These are phyloP conservation scores for Odontocolon sp. DNA, from an alignment of 2,888 invertebrate species.

Conservation along the genomic window DNA sequence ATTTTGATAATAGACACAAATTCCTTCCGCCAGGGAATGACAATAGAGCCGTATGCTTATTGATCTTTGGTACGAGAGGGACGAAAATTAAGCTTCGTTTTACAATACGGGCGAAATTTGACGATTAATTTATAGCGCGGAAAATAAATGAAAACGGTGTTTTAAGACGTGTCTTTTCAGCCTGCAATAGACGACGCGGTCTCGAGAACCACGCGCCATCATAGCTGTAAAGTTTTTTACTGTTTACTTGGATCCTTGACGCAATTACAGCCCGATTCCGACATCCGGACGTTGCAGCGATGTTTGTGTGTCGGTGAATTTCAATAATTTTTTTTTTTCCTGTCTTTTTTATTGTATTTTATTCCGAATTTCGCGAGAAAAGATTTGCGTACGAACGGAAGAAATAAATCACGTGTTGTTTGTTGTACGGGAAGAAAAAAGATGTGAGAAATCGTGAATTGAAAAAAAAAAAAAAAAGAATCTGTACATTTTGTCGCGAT, in stretches of 20 bases:
- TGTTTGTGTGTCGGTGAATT: conserved; percentile 1
- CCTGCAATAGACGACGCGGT: conserved; percentile 33
- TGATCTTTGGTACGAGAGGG: conserved; percentile 29
- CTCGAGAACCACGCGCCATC: conserved; percentile 23
- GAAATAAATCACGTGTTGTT: conserved; percentile 7
- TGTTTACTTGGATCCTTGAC: conserved; percentile 36
- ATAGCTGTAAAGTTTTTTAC: conserved; percentile 55
- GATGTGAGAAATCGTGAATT: neutral
- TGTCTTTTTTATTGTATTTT: too few relatives aligned
- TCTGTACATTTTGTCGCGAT: conserved; percentile 34
- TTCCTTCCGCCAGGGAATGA: conserved; percentile 55
- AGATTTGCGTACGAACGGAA: conserved; percentile 6
- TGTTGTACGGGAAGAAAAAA: conserved; percentile 3
- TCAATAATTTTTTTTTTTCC: conserved; percentile 9
- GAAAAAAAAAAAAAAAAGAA: neutral
- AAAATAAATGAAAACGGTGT: too few relatives aligned
- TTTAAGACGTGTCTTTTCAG: too few relatives aligned
- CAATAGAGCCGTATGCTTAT: conserved; percentile 49
- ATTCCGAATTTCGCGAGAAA: conserved; percentile 14
- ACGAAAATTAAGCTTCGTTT: neutral
- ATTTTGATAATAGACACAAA: conserved; percentile 56
- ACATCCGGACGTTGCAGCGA: conserved; percentile 9
- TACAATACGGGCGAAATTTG: too few relatives aligned
- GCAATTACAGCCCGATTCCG: conserved; percentile 7
- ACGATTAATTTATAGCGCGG: too few relatives aligned